A percentile compares a stretch with the other conserved stretches of the same genome.
Evolutionary conservation across 2,797 vertebrate genomes (phyloP).

Genomic region (Argentina silus): DNA sequence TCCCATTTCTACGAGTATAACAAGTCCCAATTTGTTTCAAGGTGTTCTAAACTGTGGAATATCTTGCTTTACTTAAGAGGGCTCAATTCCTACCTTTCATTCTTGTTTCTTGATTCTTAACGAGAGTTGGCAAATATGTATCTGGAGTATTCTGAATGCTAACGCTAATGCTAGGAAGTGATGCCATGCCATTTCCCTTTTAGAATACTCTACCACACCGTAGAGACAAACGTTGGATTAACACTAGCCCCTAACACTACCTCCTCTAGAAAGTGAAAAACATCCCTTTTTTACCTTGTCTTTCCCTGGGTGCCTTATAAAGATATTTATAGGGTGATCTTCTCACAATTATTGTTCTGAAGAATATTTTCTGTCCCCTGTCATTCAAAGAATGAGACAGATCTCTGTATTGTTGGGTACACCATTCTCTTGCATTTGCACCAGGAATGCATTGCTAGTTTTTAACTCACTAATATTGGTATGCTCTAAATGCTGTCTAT

Average conservation of each 20-base stretch:
- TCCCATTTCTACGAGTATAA: too few species aligned
- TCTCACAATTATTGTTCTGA: conserved; percentile 62
- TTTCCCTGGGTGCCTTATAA: conserved; percentile 76
- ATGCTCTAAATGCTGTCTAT: conserved; percentile 73
- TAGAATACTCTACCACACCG: conserved; percentile 68
- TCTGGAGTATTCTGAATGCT: conserved; percentile 79
- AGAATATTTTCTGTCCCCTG: conserved; percentile 67
- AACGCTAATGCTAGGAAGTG: conserved; percentile 70
- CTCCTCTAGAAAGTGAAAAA: conserved; percentile 27
- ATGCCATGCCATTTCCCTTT: conserved; percentile 62
- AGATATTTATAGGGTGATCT: conserved; percentile 63
- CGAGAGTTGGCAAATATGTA: conserved; percentile 72
- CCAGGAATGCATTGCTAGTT: conserved; percentile 76
- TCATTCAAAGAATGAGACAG: conserved; percentile 75
- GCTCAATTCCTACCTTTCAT: conserved; percentile 39
- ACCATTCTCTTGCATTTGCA: conserved; percentile 64
- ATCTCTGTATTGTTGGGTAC: conserved; percentile 67
- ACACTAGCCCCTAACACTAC: not conserved
- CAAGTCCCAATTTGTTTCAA: too few species aligned
- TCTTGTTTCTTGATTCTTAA: conserved; percentile 56
- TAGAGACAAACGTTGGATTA: conserved; percentile 35
- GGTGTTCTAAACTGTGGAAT: not conserved
- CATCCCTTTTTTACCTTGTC: conserved; percentile 51
- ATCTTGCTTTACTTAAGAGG: conserved; percentile 64
- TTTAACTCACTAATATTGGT: conserved; percentile 73